Evolutionary conservation across 2,113 vertebrate genomes (phyloP).

Genomic region (Oceanites oceanicus): DNA sequence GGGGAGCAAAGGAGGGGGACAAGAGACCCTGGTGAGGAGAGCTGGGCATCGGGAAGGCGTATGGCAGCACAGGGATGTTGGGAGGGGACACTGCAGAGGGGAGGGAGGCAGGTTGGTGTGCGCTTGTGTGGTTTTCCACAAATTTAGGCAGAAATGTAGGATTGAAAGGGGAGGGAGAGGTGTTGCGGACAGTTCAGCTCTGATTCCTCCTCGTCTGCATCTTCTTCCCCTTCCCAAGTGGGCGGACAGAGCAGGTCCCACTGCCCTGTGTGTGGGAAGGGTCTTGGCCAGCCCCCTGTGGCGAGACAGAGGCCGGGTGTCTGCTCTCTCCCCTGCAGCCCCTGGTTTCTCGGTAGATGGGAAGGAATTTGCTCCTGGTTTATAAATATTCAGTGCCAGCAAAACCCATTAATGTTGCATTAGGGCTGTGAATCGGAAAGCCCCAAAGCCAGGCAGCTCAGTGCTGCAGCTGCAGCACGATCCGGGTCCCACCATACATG

Average conservation of each 20-base stretch:
- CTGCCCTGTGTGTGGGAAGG: rapidly evolving
- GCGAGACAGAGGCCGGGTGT: rapidly evolving
- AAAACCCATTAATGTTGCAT: conserved; percentile 66
- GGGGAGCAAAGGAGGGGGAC: background rate
- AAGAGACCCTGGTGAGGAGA: rapidly evolving
- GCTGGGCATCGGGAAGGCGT: background rate
- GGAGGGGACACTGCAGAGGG: background rate
- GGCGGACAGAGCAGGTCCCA: background rate
- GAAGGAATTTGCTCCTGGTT: conserved; percentile 32
- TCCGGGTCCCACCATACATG: background rate
- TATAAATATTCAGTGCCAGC: conserved; percentile 60
- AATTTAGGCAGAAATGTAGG: background rate
- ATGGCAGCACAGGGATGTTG: rapidly evolving
- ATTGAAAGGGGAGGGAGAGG: background rate
- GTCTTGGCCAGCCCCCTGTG: background rate
- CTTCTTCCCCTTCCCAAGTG: background rate
- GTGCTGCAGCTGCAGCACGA: background rate
- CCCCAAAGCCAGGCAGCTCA: conserved; percentile 40
- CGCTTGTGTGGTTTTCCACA: background rate
- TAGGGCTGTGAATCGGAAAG: conserved; percentile 59
- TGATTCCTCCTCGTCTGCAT: background rate
- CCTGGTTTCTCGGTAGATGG: background rate
- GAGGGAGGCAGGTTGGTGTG: rapidly evolving
- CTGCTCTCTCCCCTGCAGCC: background rate
- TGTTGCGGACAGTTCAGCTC: background rate